phyloP scores from a whole-genome alignment of 2,888 invertebrate species.

The Anthophora plumipes region DNA sequence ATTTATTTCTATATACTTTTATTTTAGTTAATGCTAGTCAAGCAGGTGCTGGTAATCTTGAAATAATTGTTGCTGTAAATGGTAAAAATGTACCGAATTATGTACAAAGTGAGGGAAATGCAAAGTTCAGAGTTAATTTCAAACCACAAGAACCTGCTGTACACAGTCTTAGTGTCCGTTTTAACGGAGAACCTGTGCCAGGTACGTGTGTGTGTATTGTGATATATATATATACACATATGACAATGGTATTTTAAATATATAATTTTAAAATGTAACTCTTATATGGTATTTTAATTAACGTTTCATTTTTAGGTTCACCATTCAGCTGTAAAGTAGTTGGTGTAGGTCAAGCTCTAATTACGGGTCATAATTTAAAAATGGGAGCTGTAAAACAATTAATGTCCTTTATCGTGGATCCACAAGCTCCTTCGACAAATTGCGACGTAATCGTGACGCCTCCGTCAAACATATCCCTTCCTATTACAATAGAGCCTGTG shows the following conservation, averaged over 20 bases:
- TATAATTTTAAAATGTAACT: neutral
- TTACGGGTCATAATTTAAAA: conserved; percentile 89
- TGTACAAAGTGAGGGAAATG: conserved; percentile 98
- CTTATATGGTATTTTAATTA: neutral
- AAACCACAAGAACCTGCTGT: conserved; percentile 97
- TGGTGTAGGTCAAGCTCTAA: conserved; percentile 88
- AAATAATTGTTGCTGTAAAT: conserved; percentile 98
- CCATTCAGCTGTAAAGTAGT: conserved; percentile 97
- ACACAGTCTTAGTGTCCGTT: conserved; percentile 95
- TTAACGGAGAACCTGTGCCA: conserved; percentile 89
- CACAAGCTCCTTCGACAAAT: conserved; percentile 82
- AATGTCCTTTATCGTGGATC: conserved; percentile 87
- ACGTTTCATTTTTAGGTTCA: conserved; percentile 87
- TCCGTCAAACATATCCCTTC: conserved; percentile 93
- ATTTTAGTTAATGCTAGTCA: conserved; percentile 96
- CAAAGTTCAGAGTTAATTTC: conserved; percentile 97
- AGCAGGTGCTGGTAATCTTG: conserved; percentile 97
- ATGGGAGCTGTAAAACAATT: conserved; percentile 89
- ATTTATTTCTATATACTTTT: conserved; percentile 86
- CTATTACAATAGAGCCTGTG: conserved; percentile 88
- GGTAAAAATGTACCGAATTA: conserved; percentile 99
- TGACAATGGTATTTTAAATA: neutral
- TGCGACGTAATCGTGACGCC: conserved; percentile 89
- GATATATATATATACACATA: neutral
- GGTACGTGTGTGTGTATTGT: conserved; percentile 84